Conservation (phyloP, 2,113 vertebrate species). For the Bubo scandiacus region DNA sequence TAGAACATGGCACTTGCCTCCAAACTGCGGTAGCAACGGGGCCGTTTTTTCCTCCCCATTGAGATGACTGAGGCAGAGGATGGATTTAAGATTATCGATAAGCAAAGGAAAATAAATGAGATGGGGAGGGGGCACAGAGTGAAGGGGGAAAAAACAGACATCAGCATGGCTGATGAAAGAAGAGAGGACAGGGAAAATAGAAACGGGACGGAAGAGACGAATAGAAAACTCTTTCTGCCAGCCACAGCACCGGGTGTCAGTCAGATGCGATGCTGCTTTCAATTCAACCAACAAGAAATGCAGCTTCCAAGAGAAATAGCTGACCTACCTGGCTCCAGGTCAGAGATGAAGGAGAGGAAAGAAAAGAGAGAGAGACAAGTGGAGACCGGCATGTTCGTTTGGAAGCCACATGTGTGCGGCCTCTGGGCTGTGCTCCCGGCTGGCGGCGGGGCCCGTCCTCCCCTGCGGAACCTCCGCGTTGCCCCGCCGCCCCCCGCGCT, state of each 20-base stretch:
- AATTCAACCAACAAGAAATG: neutral
- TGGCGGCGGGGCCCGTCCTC: neutral
- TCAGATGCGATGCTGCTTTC: neutral
- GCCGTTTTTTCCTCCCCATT: neutral
- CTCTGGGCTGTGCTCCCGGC: neutral
- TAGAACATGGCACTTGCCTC: neutral
- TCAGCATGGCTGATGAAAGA: neutral
- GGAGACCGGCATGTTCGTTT: neutral
- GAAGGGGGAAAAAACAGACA: accelerated
- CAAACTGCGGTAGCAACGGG: too few relatives aligned
- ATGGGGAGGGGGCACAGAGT: accelerated
- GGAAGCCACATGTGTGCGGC: neutral
- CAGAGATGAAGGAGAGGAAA: neutral
- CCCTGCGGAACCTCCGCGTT: neutral
- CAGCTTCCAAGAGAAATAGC: neutral
- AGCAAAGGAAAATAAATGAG: neutral
- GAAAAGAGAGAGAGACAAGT: neutral
- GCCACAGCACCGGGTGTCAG: neutral
- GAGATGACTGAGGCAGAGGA: neutral
- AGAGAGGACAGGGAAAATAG: neutral
- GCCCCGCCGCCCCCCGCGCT: neutral
- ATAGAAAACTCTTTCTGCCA: neutral
- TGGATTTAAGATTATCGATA: neutral
- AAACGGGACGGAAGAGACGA: neutral
- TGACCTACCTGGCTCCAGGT: neutral